Evolutionary conservation across 1,140 invertebrate species (phyloP).

Genomic region (Diploscapter pachys): DNA sequence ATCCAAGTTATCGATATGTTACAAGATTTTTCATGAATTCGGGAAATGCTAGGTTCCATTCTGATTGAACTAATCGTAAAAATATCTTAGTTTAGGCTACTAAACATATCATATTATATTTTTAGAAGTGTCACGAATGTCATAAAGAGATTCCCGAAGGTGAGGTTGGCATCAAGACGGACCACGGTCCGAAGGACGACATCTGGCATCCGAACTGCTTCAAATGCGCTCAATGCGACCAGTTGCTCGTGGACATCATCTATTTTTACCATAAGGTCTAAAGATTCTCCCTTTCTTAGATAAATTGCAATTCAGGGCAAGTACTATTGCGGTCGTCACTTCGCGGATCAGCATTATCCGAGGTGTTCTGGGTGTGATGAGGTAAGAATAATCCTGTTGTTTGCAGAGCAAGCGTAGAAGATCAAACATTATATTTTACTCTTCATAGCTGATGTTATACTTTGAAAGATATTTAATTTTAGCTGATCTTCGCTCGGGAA

Average conservation of each 20-base stretch:
- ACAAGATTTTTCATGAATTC: no score
- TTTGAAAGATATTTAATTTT: background rate
- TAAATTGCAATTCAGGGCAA: slow-evolving; percentile 62
- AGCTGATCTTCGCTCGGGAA: slow-evolving; percentile 76
- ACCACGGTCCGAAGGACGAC: slow-evolving; percentile 71
- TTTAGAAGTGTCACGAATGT: slow-evolving; percentile 66
- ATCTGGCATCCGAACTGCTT: slow-evolving; percentile 68
- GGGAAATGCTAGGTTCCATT: no score
- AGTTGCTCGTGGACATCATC: slow-evolving; percentile 80
- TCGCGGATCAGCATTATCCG: slow-evolving; percentile 77
- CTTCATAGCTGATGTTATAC: no score
- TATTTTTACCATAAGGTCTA: slow-evolving; percentile 76
- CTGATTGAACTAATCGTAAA: no score
- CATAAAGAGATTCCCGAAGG: slow-evolving; percentile 21
- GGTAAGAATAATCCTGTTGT: background rate
- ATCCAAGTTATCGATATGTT: no score
- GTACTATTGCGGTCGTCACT: slow-evolving; percentile 83
- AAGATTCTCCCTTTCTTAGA: no score
- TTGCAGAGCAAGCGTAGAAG: no score
- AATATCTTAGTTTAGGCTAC: no score
- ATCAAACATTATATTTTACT: no score
- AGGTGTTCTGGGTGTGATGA: slow-evolving; percentile 85
- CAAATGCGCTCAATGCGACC: slow-evolving; percentile 76
- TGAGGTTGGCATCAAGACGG: slow-evolving; percentile 67
- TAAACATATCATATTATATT: slow-evolving; percentile 58